Base-by-base conservation (phyloP, 2,797 vertebrate genomes). In the Limnodromus scolopaceus region DNA sequence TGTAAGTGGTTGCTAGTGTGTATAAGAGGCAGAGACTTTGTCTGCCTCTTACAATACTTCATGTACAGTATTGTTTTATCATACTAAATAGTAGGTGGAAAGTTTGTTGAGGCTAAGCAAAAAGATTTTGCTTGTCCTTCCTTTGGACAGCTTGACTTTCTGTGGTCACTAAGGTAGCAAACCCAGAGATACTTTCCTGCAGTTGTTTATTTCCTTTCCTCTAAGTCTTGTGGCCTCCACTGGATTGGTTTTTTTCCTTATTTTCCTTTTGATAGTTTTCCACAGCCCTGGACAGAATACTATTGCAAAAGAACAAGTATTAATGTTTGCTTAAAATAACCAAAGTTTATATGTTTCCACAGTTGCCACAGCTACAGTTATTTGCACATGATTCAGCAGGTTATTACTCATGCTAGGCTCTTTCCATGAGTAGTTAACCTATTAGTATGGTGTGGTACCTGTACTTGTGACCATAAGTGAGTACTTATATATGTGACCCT, bases 331-430 rank as follows among this genome's bases (percentile, higher is more conserved):
- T 87, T 66, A 94, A 93, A 84, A 54, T 30, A 91, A 38, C 10
- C 9, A 3, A 75, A 58, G 75, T 83, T 65, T n/a, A 15, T 93
- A 4, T 84, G 34, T 87, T 92, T 92, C 64, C 58, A 55, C 6
- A 5, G 28, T 96, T 92, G 45, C 77, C 66, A 32, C 66, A 89
- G 74, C 63, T 81, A 65, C 83, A 74, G 39, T 45, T 68, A 48
- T n/a, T 90, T 93, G 39, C 38, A 41, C 19, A 46, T 71, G 70
- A 83, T 77, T 92, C 87, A 92, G 38, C 32, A 48, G 46, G 32
- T 38, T 84, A n/a, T 79, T 72, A 79, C 13, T 79, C 74, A 51
- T 63, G 27, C 12, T 41, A 54, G 14, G 10, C 10, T 65, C 4
- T n/a, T 78, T 84, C 53, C 15, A 36, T 68, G 28, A 58, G 15